phyloP scores from a whole-genome alignment of 2,113 vertebrate genomes.

The Tachycineta bicolor region DNA sequence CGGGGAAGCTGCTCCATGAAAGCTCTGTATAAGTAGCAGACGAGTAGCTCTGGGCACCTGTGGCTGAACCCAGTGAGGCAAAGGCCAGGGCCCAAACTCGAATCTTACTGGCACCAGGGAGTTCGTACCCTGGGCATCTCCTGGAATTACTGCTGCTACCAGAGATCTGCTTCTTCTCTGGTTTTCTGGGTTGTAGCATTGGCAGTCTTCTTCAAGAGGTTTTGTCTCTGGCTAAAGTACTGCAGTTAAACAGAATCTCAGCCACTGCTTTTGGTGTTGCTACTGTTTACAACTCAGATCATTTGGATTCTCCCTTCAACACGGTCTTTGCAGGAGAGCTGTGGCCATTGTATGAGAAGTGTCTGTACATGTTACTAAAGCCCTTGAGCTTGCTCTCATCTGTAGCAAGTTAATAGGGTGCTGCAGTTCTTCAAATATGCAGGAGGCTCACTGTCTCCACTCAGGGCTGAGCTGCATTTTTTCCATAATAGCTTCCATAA shows the following conservation, averaged over 20 bases:
- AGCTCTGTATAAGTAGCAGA: neutral
- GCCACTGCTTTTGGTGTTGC: neutral
- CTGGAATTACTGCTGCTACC: neutral
- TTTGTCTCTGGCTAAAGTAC: neutral
- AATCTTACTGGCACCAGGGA: neutral
- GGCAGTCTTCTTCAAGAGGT: neutral
- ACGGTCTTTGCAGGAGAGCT: neutral
- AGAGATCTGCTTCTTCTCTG: neutral
- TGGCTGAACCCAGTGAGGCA: neutral
- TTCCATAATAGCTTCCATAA: conserved; percentile 4
- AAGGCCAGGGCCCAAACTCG: neutral
- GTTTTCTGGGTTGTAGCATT: neutral
- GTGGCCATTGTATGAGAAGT: neutral
- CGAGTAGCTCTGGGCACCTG: neutral
- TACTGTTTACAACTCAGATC: accelerated
- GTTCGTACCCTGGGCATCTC: accelerated
- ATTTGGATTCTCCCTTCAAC: neutral
- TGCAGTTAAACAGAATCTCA: neutral
- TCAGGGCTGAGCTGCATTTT: neutral
- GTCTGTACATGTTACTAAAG: neutral
- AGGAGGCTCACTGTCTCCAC: neutral
- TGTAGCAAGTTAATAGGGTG: neutral
- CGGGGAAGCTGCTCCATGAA: neutral
- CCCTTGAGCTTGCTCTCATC: neutral
- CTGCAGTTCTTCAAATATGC: neutral